Base-by-base conservation (phyloP, 2,113 vertebrate genomes). In the Ramphastos sulfuratus region DNA sequence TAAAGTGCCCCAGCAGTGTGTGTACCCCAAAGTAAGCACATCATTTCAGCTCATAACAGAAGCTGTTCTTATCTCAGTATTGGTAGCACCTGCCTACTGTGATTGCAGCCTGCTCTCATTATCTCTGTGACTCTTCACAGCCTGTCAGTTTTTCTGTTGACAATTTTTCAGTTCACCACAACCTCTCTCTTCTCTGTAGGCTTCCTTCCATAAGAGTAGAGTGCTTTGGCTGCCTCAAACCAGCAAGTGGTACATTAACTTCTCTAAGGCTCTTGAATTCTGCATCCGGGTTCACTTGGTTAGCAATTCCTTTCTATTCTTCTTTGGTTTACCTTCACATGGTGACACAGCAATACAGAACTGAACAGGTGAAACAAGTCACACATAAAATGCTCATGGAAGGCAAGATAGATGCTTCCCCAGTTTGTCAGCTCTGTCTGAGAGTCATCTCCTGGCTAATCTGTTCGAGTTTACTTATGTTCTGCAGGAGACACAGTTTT, bases 121-220 rank as follows among this genome's bases (percentile, higher is more conserved):
- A 80, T 66, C 88, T 92, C 85, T 95, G 71, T 82, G 82, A 94
- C 92, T 96, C 90, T 94, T 95, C 96, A 72, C 93, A 96, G 93
- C 96, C 93, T 96, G 93, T 92, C 96, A 96, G 80, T 70, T 96
- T 96, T 96, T 71, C 92, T 96, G 4, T 75, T 96, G 96, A 95
- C 80, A 69, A 58, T 95, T 96, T 28, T 44, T 64, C 79, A 78
- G 69, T 95, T 96, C 94, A 56, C 90, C 82, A 90, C 90, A 96
- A 93, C 76, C 87, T 71, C 79, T 82, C 75, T 86, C 88, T 74
- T 76, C 56, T 83, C 69, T 71, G 54, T 71, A 77, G 90, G 92
- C 88, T 90, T 94, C 60, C 87, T 92, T 83, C 85, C 66, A 35
- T 78, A 60, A 67, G 52, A 92, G 28, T 90, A 56, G 74, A 85